Evolutionary conservation across 2,888 invertebrate genomes (phyloP).

Genomic region (Crossocerus cetratus): DNA sequence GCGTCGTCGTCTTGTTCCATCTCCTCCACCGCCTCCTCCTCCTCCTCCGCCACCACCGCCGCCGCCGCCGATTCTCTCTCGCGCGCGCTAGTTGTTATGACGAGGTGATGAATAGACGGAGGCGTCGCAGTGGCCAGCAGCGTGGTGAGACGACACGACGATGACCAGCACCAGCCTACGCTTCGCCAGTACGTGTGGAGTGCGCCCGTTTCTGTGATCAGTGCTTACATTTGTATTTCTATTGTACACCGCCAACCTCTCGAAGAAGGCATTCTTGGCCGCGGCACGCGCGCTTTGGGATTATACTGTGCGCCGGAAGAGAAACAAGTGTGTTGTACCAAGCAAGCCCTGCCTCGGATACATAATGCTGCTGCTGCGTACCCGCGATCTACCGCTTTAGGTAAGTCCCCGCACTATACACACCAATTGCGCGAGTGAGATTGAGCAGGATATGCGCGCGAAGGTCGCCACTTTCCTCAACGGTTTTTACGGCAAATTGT

Average conservation of each 20-base stretch:
- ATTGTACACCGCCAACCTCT: conserved; percentile 7
- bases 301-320: conserved; percentile 24
- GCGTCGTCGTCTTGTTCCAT: conserved; percentile 42
- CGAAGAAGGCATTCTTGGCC: too few relatives aligned
- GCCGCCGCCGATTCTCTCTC: conserved; percentile 20
- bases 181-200: conserved; percentile 41
- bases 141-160: conserved; percentile 55
- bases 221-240: conserved; percentile 28
- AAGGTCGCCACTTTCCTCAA: too few relatives aligned
- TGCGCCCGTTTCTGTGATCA: conserved; percentile 50
- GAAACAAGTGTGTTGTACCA: conserved; percentile 20
- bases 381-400: conserved; percentile 32
- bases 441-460: too few relatives aligned
- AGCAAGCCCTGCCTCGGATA: too few relatives aligned
- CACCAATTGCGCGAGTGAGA: conserved; percentile 34
- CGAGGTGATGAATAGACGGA: conserved; percentile 60
- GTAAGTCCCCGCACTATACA: too few relatives aligned
- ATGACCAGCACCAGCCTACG: conserved; percentile 52
- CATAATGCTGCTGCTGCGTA: conserved; percentile 47
- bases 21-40: too few relatives aligned
- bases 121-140: conserved; percentile 48
- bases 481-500: too few relatives aligned
- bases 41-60: too few relatives aligned
- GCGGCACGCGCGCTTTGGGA: too few relatives aligned
- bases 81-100: conserved; percentile 45